A percentile compares a stretch with the other conserved stretches of the same genome.
These are phyloP conservation scores for Anoncus sp. DNA, from an alignment of 2,888 invertebrate genomes.

Conservation along the genomic window DNA sequence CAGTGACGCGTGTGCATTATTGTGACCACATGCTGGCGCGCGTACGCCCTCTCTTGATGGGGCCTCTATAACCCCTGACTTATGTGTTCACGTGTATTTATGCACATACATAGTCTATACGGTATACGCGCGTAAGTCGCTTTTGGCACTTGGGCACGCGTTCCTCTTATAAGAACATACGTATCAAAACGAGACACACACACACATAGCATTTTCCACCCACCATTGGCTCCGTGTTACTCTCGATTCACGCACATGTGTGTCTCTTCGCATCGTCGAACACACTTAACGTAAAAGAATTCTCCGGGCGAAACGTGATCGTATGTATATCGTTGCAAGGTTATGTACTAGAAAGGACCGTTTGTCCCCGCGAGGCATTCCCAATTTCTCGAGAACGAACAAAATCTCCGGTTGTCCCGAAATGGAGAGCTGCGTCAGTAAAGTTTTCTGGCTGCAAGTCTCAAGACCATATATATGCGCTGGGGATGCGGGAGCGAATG, in stretches of 20 bases:
- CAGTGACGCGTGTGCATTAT: slow-evolving; percentile 76
- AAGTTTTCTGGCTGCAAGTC: slow-evolving; percentile 29
- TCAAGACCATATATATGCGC: neutral
- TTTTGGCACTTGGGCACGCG: slow-evolving; percentile 82
- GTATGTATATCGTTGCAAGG: slow-evolving; percentile 11
- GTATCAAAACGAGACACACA: neutral
- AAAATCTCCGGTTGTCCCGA: neutral
- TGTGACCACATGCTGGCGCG: slow-evolving; percentile 73
- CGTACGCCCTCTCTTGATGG: slow-evolving; percentile 68
- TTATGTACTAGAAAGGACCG: neutral
- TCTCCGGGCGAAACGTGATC: slow-evolving; percentile 54
- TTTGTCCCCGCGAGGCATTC: slow-evolving; percentile 7
- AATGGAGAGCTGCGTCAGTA: slow-evolving; percentile 22
- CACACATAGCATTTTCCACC: neutral
- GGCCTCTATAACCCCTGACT: slow-evolving; percentile 31
- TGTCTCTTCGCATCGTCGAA: slow-evolving; percentile 35
- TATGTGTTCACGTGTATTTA: slow-evolving; percentile 37
- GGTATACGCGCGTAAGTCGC: slow-evolving; percentile 73
- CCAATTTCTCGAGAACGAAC: slow-evolving; percentile 19
- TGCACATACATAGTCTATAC: slow-evolving; percentile 53
- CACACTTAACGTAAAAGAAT: slow-evolving; percentile 38
- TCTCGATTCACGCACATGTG: slow-evolving; percentile 26
- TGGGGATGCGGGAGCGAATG: neutral
- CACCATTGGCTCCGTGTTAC: neutral
- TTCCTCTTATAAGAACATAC: slow-evolving; percentile 64